Evolutionary conservation across 2,113 vertebrate species (phyloP), one percentile per base, ranked within the genome.

Genomic region (Muscicapa adusta): DNA sequence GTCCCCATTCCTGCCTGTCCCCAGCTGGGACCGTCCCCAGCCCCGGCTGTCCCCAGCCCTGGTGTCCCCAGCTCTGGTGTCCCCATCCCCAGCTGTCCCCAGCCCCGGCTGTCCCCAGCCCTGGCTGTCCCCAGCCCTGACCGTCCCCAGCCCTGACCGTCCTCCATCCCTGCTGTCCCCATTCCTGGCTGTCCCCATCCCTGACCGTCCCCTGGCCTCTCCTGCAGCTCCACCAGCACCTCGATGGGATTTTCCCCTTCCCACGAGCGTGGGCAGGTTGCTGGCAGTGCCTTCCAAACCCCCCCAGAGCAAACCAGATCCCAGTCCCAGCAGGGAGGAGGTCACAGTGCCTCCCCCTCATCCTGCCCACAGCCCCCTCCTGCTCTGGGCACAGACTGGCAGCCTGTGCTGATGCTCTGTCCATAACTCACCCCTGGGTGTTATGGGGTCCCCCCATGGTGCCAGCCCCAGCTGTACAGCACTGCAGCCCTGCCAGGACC

Each of bases 351-450:
- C 58, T 29, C 26, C 6, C 7, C 23, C 8, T 16, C 19, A 17
- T 34, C 26, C 60, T 50, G 28, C 48, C 71, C 66, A 5, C 4
- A 7, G 58, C 67, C 58, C 36, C 80, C 8, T 18, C 63, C 85
- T 40, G 84, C 68, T 63, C 40, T 1, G 0, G 24, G 60, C 60
- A 58, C 47, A 29, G 40, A 1, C 45, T 16, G 29, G 48, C 68
- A 62, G 67, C n/a, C 29, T 15, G 3, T 4, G 57, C 3, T 20
- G 19, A 20, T 1, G 56, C 3, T 25, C 48, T 42, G 24, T 6
- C 50, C 8, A 0, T 2, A 34, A 26, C 33, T 28, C 7, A 0
- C 63, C 31, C 3, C 0, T 0, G 4, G 14, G 3, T 8, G 26
- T 8, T 19, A 2, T 1, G 33, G 61, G 54, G n/a, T 22, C 2